Percentiles rank a stretch among this genome's conserved stretches.
phyloP scores from a whole-genome alignment of 2,888 invertebrate species.

The Troilus luridus region DNA sequence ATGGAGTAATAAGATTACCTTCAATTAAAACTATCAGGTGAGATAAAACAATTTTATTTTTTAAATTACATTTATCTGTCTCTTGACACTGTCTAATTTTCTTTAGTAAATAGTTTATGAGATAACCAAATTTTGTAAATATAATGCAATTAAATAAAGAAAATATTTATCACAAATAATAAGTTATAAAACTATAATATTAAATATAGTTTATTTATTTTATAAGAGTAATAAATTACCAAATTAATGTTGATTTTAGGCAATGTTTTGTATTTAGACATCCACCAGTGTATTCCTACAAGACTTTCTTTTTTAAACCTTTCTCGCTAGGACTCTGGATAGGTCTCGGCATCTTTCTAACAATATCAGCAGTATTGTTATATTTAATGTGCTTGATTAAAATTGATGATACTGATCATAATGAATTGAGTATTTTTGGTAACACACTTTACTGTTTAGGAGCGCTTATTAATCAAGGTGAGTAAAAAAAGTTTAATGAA shows the following conservation, averaged over 20 bases:
- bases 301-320: constrained; percentile 46
- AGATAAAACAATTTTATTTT: background rate
- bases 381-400: constrained; percentile 1
- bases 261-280: constrained; percentile 43
- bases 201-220: background rate
- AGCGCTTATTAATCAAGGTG: constrained; percentile 61
- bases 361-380: background rate
- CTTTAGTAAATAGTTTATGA: background rate
- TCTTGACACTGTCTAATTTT: background rate
- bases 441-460: constrained; percentile 56
- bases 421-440: constrained; percentile 53
- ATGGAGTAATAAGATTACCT: background rate
- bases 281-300: constrained; percentile 46
- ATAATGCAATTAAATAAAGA: background rate
- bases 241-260: constrained; percentile 1
- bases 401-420: constrained; percentile 25
- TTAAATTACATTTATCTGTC: background rate
- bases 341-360: constrained; percentile 19
- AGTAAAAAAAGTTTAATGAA: background rate
- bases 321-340: constrained; percentile 13
- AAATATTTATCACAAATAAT: background rate
- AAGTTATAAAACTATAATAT: too few relatives aligned
- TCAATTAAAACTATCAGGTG: constrained; percentile 26
- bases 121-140: background rate
- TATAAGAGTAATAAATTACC: background rate